A percentile compares a stretch with the other conserved stretches of the same genome.
These are phyloP conservation scores for Ambastaia sidthimunki DNA, from an alignment of 2,797 vertebrate species.

Conservation along the genomic window DNA sequence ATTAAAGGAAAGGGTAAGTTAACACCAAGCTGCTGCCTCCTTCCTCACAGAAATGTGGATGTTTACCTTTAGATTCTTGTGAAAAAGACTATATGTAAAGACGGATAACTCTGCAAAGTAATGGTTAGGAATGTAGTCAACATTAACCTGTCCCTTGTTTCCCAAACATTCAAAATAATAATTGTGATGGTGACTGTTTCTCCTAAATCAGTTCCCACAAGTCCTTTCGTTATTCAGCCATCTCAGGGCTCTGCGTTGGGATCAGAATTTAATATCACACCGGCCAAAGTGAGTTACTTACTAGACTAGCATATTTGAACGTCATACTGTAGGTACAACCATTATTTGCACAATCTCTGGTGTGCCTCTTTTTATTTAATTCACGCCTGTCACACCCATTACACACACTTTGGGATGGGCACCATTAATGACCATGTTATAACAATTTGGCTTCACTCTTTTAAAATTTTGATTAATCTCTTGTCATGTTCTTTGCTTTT, in stretches of 20 bases:
- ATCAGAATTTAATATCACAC: background rate
- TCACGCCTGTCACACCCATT: constrained; percentile 8
- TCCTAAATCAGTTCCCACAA: background rate
- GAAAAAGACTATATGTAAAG: background rate
- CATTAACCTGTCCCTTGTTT: background rate
- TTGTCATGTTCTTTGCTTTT: constrained; percentile 8
- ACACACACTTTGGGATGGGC: constrained; percentile 5
- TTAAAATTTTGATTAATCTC: constrained; percentile 8
- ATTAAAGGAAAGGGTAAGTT: constrained; percentile 15
- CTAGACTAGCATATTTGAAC: background rate
- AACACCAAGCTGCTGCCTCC: constrained; percentile 20
- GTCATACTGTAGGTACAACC: background rate
- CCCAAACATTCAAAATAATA: constrained; percentile 5
- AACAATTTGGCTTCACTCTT: constrained; percentile 26
- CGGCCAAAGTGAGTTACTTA: background rate
- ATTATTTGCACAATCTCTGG: background rate
- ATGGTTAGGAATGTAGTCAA: background rate
- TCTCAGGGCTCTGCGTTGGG: background rate
- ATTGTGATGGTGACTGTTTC: constrained; percentile 22
- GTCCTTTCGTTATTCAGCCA: background rate
- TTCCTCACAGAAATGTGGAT: background rate
- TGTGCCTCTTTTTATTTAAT: constrained; percentile 14
- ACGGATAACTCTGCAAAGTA: background rate
- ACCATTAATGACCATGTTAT: constrained; percentile 15
- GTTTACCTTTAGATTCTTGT: constrained; percentile 28